phyloP scores from a whole-genome alignment of 2,888 invertebrate genomes.

The Drosophila meridiana region DNA sequence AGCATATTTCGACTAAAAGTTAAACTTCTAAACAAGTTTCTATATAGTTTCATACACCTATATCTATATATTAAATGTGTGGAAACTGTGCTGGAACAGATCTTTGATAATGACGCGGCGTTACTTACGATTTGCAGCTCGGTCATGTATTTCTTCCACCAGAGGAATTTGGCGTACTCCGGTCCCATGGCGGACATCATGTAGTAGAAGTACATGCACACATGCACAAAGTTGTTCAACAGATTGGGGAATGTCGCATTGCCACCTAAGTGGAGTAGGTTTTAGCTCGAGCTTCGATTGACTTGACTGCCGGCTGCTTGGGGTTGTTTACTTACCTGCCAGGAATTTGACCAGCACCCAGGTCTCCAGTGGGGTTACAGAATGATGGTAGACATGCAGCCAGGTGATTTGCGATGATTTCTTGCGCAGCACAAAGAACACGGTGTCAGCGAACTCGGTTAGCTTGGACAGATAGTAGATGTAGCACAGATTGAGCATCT shows the following conservation, averaged over 20 bases:
- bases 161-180: slow-evolving; percentile 93
- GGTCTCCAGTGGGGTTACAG: slow-evolving; percentile 95
- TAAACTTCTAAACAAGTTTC: slow-evolving; percentile 70
- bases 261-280: slow-evolving; percentile 86
- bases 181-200: slow-evolving; percentile 96
- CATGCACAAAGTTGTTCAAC: slow-evolving; percentile 97
- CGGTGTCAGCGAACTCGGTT: slow-evolving; percentile 95
- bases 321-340: slow-evolving; percentile 86
- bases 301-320: neutral
- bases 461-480: slow-evolving; percentile 95
- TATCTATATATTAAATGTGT: slow-evolving; percentile 7
- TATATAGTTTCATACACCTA: neutral
- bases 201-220: slow-evolving; percentile 97
- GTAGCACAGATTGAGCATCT: slow-evolving; percentile 88
- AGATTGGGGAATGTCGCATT: slow-evolving; percentile 86
- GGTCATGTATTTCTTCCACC: slow-evolving; percentile 98
- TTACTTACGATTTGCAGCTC: slow-evolving; percentile 93
- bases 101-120: slow-evolving; percentile 40
- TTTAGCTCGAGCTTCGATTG: neutral
- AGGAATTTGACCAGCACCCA: slow-evolving; percentile 96
- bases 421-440: slow-evolving; percentile 97
- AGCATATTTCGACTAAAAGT: slow-evolving; percentile 39
- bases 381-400: slow-evolving; percentile 97
- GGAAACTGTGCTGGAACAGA: slow-evolving; percentile 45
- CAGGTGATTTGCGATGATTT: slow-evolving; percentile 95